A percentile compares a stretch with the other conserved stretches of the same genome.
phyloP scores from a whole-genome alignment of 2,888 invertebrate genomes.

The Eupithecia subumbrata region DNA sequence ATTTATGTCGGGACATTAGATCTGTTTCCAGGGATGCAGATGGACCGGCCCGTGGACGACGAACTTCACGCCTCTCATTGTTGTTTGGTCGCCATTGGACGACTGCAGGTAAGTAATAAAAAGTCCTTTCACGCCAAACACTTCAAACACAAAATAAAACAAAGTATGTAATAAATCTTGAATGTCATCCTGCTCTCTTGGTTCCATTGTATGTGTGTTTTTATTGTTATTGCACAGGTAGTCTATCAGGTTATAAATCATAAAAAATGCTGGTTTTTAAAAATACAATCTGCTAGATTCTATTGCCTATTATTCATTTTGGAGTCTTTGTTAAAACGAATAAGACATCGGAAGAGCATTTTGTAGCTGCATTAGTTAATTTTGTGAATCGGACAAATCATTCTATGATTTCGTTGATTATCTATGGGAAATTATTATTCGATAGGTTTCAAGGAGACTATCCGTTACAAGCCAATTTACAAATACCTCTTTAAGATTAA shows the following conservation, averaged over 20 bases:
- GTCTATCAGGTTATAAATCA: neutral
- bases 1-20: slow-evolving; percentile 85
- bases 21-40: slow-evolving; percentile 93
- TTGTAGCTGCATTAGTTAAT: too few relatives aligned
- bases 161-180: slow-evolving; percentile 1
- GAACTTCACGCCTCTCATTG: slow-evolving; percentile 93
- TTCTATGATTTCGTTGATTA: too few relatives aligned
- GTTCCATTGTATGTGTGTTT: neutral
- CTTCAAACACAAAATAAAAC: neutral
- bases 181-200: slow-evolving; percentile 8
- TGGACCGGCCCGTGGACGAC: slow-evolving; percentile 91
- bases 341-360: neutral
- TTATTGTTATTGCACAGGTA: slow-evolving; percentile 2
- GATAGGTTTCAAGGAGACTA: too few relatives aligned
- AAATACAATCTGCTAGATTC: neutral
- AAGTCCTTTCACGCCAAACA: neutral
- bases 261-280: neutral
- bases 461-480: too few relatives aligned
- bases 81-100: slow-evolving; percentile 98
- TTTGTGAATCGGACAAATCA: too few relatives aligned
- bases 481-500: too few relatives aligned
- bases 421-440: too few relatives aligned
- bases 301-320: neutral
- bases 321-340: neutral
- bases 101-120: slow-evolving; percentile 88